Percentiles rank a stretch among this genome's conserved stretches.
Evolutionary conservation across 2,797 vertebrate species (phyloP).

Genomic region (Sebastiscus tertius): DNA sequence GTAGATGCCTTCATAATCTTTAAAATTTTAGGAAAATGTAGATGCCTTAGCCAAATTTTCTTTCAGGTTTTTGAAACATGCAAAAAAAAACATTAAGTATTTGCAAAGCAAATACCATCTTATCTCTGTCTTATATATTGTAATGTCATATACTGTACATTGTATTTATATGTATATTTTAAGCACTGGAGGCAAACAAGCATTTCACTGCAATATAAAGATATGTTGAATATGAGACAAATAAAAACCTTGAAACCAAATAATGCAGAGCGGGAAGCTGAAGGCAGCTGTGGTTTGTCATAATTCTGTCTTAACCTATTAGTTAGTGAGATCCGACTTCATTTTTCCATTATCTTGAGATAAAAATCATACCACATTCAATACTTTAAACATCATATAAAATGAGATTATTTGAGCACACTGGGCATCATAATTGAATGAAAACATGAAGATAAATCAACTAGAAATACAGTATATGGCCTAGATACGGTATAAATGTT

Average conservation of each 20-base stretch:
- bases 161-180: not conserved
- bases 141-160: not conserved
- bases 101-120: not conserved
- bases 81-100: too few species aligned
- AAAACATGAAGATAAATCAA: not conserved
- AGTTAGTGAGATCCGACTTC: not conserved
- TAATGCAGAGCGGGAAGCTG: not conserved
- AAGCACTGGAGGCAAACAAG: not conserved
- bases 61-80: not conserved
- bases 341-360: slow-evolving; percentile 8
- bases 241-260: not conserved
- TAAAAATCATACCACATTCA: not conserved
- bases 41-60: not conserved
- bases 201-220: not conserved
- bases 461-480: not conserved
- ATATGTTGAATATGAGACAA: not conserved
- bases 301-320: not conserved
- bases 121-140: not conserved
- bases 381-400: not conserved
- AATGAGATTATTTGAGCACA: not conserved
- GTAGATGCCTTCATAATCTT: too few species aligned
- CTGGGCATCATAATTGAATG: too few species aligned
- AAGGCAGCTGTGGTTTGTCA: not conserved
- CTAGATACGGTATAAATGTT: not conserved
- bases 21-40: too few species aligned